Evolutionary conservation across 2,888 invertebrate species (phyloP).

Genomic region (Iselma pallidipennis): DNA sequence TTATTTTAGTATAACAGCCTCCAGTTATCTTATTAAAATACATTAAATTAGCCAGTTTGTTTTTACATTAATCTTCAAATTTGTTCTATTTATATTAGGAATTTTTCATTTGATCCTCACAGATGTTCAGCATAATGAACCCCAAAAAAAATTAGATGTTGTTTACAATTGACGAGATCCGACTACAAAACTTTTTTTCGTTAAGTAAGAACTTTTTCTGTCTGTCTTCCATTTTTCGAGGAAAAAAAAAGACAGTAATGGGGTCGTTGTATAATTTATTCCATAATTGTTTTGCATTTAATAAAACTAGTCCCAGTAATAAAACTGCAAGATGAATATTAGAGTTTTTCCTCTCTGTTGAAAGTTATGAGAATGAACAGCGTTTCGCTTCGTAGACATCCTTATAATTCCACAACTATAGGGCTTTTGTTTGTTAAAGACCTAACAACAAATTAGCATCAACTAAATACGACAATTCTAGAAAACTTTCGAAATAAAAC

Average conservation of each 20-base stretch:
- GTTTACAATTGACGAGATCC: too few species aligned
- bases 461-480: neutral
- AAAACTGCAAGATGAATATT: neutral
- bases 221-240: too few species aligned
- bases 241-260: neutral
- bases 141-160: too few species aligned
- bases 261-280: neutral
- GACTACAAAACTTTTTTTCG: too few species aligned
- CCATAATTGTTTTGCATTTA: neutral
- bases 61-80: too few species aligned
- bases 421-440: neutral
- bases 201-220: too few species aligned
- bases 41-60: too few species aligned
- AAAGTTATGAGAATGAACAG: neutral
- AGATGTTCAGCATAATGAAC: conserved; percentile 16
- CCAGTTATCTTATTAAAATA: too few species aligned
- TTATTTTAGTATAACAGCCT: too few species aligned
- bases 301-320: neutral
- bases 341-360: neutral
- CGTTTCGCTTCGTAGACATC: neutral
- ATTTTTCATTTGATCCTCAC: too few species aligned
- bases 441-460: neutral
- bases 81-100: too few species aligned
- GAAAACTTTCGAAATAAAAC: too few species aligned
- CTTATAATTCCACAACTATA: neutral